Percentiles rank a stretch among this genome's conserved stretches.
Evolutionary conservation across 2,888 invertebrate genomes (phyloP).

Genomic region (Synanthedon tipuliformis): DNA sequence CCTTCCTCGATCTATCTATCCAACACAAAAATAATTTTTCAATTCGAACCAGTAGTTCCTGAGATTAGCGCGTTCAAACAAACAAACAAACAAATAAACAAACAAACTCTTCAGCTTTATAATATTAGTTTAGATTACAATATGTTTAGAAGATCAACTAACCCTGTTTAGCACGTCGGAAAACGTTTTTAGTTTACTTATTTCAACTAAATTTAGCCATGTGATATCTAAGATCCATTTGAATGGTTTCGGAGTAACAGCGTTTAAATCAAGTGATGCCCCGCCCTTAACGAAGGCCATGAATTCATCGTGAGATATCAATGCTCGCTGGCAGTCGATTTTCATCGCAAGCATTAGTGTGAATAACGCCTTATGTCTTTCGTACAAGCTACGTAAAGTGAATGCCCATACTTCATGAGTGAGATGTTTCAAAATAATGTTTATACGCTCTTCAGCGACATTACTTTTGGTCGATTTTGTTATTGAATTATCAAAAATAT

Average conservation of each 20-base stretch:
- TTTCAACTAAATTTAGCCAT: slow-evolving; percentile 95
- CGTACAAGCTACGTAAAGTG: slow-evolving; percentile 91
- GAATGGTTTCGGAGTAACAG: slow-evolving; percentile 92
- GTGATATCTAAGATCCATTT: slow-evolving; percentile 96
- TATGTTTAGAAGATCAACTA: slow-evolving; percentile 9
- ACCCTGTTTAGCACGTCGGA: slow-evolving; percentile 82
- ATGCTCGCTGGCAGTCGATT: slow-evolving; percentile 86
- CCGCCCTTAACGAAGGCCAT: slow-evolving; percentile 97
- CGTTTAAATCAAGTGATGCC: slow-evolving; percentile 92
- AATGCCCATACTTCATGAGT: slow-evolving; percentile 95
- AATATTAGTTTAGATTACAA: too few species aligned
- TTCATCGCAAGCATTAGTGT: slow-evolving; percentile 96
- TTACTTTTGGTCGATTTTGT: slow-evolving; percentile 89
- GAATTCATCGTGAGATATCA: slow-evolving; percentile 91
- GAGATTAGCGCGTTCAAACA: too few species aligned
- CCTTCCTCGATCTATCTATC: too few species aligned
- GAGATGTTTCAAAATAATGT: slow-evolving; percentile 88
- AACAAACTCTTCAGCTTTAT: too few species aligned
- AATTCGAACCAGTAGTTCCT: too few species aligned
- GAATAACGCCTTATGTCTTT: slow-evolving; percentile 91
- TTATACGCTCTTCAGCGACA: slow-evolving; percentile 86
- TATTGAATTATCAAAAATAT: slow-evolving; percentile 93
- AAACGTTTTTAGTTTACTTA: slow-evolving; percentile 86
- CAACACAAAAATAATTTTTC: too few species aligned
- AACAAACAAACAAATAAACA: too few species aligned